Evolutionary conservation across 1,140 invertebrate species (phyloP), one percentile per base, ranked within the genome.

Genomic region (Periplaneta americana): DNA sequence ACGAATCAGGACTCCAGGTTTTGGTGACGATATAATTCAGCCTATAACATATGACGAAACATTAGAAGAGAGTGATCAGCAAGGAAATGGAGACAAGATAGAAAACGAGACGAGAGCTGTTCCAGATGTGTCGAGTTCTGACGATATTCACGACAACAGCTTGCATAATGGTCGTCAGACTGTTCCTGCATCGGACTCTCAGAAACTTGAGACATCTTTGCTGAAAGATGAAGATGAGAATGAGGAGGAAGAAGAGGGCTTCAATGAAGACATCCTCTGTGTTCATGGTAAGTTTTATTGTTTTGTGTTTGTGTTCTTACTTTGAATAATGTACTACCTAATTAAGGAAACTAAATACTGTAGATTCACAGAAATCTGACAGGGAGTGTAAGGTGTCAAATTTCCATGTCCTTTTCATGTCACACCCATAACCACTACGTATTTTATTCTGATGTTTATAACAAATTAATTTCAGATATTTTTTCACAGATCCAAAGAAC

Each of bases 241-340:
- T 78, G 88, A 89, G 31, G 85, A 87, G 22, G 85, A 87, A 76
- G 86, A 87, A 33, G 76, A 88, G 18, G 87, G 87, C 66, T 92
- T 92, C 83, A 92, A 93, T 85, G 89, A 90, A 82, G 91, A 93
- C 84, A 84, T 92, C 32, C 84, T 91, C 28, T 92, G 91, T 85
- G 88, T 87, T 35, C 91, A 92, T 84, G 86, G 88, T 85, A 85
- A 87, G 82, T 84, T 33, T 48, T 17, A 31, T 85, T 81, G 37
- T 35, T 15, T 77, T 22, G 9, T n/a, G n/a, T n/a, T 28, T 77
- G 34, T 83, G 77, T 79, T 35, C 32, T 34, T 81, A 74, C 80
- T 32, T 75, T 36, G 28, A 75, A 79, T 79, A 81, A 15, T 33
- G 80, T 81, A 82, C 33, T 34, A 77, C 84, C 82, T 80, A 33